phyloP scores from a whole-genome alignment of 2,797 vertebrate species.

The Pangasius djambal region DNA sequence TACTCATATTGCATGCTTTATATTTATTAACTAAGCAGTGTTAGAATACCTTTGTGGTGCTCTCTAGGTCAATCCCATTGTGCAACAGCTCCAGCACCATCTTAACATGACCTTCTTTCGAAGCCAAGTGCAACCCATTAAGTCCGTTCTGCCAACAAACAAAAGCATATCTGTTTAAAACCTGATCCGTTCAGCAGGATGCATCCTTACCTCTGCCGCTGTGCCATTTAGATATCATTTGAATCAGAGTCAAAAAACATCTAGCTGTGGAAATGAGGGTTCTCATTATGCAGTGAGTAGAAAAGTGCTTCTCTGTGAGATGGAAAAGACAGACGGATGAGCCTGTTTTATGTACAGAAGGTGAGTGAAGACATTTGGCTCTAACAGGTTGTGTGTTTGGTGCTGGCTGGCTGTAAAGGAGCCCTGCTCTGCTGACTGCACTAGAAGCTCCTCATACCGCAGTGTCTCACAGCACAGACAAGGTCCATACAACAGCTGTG shows the following conservation, averaged over 20 bases:
- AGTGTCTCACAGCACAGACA: slow-evolving; percentile 67
- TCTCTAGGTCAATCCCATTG: slow-evolving; percentile 89
- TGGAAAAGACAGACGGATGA: neutral
- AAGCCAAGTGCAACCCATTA: slow-evolving; percentile 93
- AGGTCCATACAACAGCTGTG: slow-evolving; percentile 53
- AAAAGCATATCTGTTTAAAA: slow-evolving; percentile 35
- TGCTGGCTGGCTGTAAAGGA: slow-evolving; percentile 63
- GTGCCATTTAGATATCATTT: slow-evolving; percentile 29
- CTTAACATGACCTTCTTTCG: slow-evolving; percentile 97
- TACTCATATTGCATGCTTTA: neutral
- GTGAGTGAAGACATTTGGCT: neutral
- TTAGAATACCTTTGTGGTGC: slow-evolving; percentile 89
- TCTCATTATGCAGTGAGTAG: slow-evolving; percentile 35
- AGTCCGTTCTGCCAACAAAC: slow-evolving; percentile 86
- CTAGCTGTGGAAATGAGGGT: slow-evolving; percentile 2
- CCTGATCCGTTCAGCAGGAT: slow-evolving; percentile 32
- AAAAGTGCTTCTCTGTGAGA: neutral
- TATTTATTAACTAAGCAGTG: slow-evolving; percentile 35
- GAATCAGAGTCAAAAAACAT: slow-evolving; percentile 49
- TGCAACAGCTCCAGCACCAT: slow-evolving; percentile 95
- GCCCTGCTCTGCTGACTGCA: slow-evolving; percentile 61
- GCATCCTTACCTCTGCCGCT: slow-evolving; percentile 8
- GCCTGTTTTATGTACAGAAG: neutral
- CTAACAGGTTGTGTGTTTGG: neutral
- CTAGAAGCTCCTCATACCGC: slow-evolving; percentile 63